Percentiles rank a stretch among this genome's conserved stretches.
Evolutionary conservation across 2,888 invertebrate genomes (phyloP).

Genomic region (Gymnocheta viridis): DNA sequence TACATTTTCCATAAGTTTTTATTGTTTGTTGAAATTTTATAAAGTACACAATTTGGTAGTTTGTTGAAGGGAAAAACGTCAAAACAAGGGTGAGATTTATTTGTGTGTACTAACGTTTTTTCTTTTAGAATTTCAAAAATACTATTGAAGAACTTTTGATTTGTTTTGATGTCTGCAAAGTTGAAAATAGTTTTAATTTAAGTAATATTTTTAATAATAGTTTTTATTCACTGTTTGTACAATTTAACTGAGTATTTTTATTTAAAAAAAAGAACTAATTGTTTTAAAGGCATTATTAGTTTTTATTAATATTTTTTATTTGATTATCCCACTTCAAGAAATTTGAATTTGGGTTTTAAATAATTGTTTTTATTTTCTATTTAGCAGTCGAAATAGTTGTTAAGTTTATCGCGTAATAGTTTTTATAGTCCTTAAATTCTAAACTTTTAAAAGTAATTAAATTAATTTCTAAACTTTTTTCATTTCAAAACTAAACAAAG

Average conservation of each 20-base stretch:
- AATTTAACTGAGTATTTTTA: slow-evolving; percentile 70
- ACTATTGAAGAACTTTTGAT: slow-evolving; percentile 68
- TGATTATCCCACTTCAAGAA: background rate
- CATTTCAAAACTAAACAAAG: background rate
- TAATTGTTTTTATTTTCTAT: background rate
- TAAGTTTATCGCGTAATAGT: background rate
- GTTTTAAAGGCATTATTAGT: background rate
- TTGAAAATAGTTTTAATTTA: slow-evolving; percentile 67
- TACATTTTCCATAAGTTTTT: slow-evolving; percentile 65
- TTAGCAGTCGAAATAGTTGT: background rate
- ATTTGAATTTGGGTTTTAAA: background rate
- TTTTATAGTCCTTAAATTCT: slow-evolving; percentile 17
- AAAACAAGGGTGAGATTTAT: slow-evolving; percentile 7
- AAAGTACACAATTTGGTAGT: slow-evolving; percentile 35
- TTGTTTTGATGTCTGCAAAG: slow-evolving; percentile 70
- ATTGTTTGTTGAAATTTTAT: slow-evolving; percentile 58
- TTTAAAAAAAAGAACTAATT: background rate
- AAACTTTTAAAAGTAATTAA: slow-evolving; percentile 14
- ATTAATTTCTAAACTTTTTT: background rate
- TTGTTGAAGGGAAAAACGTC: slow-evolving; percentile 7
- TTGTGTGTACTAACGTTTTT: background rate
- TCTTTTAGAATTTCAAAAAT: slow-evolving; percentile 24
- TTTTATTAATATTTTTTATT: background rate
- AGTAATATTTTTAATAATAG: slow-evolving; percentile 74
- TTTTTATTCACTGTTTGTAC: slow-evolving; percentile 54